These are phyloP conservation scores for Myotis daubentonii DNA, from an alignment of 2,797 vertebrate genomes.

Conservation along the genomic window DNA sequence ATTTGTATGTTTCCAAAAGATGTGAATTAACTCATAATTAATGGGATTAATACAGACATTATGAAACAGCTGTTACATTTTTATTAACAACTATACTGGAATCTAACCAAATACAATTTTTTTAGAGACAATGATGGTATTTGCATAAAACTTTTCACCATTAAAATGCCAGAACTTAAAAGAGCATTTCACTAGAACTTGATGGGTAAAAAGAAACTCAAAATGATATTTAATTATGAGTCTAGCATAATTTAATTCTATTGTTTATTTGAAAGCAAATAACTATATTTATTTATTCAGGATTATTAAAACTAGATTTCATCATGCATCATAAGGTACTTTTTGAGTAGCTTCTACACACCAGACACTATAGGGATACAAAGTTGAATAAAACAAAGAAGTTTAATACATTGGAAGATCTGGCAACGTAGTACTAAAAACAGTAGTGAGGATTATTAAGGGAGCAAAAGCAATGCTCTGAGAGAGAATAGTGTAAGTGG, in stretches of 20 bases:
- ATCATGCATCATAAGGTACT: not conserved
- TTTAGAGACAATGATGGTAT: not conserved
- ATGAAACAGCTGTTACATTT: conserved; percentile 49
- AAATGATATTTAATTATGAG: not conserved
- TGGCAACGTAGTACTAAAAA: not conserved
- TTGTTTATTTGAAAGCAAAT: conserved; percentile 13
- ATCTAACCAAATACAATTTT: not conserved
- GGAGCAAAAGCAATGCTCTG: not conserved
- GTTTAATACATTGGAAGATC: not conserved
- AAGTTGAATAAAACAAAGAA: not conserved
- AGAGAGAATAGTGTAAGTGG: not conserved
- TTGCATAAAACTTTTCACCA: conserved; percentile 3
- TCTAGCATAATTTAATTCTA: not conserved
- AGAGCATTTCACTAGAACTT: not conserved
- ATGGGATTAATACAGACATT: conserved; percentile 63
- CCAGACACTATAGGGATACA: not conserved
- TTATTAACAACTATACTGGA: conserved; percentile 53
- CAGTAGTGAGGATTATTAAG: not conserved
- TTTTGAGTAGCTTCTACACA: not conserved
- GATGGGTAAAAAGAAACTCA: not conserved
- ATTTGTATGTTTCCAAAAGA: conserved; percentile 60
- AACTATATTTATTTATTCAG: not conserved
- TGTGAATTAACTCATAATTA: conserved; percentile 65
- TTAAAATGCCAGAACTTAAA: conserved; percentile 9
- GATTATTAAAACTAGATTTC: conserved; percentile 4